These are phyloP conservation scores for Thalassarche chlororhynchos DNA, from an alignment of 2,113 vertebrate species.

Conservation along the genomic window DNA sequence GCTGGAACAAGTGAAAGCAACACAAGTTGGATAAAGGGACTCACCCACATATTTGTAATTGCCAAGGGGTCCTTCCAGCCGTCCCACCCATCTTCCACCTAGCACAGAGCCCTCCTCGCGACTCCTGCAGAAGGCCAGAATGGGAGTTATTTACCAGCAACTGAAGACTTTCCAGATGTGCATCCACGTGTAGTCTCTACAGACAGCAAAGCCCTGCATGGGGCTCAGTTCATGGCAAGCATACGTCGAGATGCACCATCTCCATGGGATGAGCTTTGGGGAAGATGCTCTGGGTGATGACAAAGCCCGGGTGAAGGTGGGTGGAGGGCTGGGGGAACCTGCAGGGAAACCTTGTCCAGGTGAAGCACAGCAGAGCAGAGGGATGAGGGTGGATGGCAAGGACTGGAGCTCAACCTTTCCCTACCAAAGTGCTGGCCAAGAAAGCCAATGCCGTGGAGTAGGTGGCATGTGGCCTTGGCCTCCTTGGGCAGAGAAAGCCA, in stretches of 20 bases:
- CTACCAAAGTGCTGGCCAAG: neutral
- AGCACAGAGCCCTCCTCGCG: neutral
- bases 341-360: neutral
- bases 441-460: neutral
- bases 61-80: neutral
- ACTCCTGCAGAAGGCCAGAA: neutral
- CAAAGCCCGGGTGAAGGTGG: neutral
- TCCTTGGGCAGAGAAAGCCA: neutral
- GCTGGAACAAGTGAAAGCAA: neutral
- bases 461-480: slow-evolving; percentile 16
- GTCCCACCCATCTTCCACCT: neutral
- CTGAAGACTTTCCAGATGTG: neutral
- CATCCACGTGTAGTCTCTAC: neutral
- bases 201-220: neutral
- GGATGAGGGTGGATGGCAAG: neutral
- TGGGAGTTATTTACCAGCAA: neutral
- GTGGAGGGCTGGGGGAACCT: neutral
- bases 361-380: neutral
- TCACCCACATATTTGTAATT: neutral
- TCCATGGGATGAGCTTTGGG: rapidly evolving
- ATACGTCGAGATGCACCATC: rapidly evolving
- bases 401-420: neutral
- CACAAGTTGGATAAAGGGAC: neutral
- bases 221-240: neutral
- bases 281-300: neutral